Evolutionary conservation across 2,797 vertebrate species (phyloP).

Genomic region (Danio tinwini): DNA sequence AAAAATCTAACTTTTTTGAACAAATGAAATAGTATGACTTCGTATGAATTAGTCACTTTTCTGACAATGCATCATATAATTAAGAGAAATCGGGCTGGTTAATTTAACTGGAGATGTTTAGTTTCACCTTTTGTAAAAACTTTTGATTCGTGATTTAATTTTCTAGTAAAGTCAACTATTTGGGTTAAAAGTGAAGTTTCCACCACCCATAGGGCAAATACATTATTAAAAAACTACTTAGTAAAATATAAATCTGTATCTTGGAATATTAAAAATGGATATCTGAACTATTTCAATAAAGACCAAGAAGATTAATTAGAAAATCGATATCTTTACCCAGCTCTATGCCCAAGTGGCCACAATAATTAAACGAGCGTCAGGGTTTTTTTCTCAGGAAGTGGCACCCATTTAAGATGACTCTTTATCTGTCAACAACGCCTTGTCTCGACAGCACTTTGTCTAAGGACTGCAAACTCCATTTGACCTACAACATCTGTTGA

Average conservation of each 20-base stretch:
- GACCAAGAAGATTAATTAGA: not conserved
- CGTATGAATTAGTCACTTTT: no score
- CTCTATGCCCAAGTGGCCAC: not conserved
- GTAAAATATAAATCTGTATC: not conserved
- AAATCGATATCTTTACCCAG: not conserved
- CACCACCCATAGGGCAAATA: slow-evolving; percentile 7
- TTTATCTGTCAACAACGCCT: not conserved
- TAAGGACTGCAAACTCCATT: not conserved
- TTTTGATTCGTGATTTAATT: no score
- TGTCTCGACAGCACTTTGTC: not conserved
- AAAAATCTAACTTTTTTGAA: no score
- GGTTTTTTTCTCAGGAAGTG: slow-evolving; percentile 27
- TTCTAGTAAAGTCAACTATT: no score
- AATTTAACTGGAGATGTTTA: no score
- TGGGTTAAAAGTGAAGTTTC: no score
- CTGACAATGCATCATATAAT: no score
- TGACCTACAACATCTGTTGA: no score
- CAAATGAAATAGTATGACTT: no score
- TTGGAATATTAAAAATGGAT: not conserved
- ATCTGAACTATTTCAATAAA: not conserved
- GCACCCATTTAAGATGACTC: not conserved
- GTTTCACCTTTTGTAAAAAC: no score
- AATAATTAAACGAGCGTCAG: not conserved
- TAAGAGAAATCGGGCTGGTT: no score
- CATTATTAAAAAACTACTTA: not conserved